phyloP scores from a whole-genome alignment of 2,888 invertebrate species.

The Barypeithes pellucidus region DNA sequence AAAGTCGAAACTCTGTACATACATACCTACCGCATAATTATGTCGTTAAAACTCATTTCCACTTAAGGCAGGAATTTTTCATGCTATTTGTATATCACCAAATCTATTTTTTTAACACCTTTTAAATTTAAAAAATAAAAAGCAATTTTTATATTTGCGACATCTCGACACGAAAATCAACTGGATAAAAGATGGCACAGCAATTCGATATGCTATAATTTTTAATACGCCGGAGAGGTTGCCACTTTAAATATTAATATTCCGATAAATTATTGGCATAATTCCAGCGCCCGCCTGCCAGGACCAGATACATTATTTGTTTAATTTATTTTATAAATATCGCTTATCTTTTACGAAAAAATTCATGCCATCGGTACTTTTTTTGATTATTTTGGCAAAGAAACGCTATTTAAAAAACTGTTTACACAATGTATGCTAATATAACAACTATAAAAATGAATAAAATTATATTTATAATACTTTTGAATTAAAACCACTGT shows the following conservation, averaged over 20 bases:
- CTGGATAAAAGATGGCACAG: not conserved
- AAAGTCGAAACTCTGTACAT: too few species aligned
- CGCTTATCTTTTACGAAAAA: not conserved
- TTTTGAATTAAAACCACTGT: too few species aligned
- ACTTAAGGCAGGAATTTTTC: too few species aligned
- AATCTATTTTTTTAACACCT: too few species aligned
- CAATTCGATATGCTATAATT: conserved; percentile 4
- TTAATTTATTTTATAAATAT: conserved; percentile 20
- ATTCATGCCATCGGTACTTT: not conserved
- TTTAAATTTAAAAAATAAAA: not conserved
- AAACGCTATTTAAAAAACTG: not conserved
- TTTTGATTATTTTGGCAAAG: not conserved
- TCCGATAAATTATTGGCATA: conserved; percentile 8
- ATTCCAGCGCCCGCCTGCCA: not conserved
- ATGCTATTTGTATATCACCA: too few species aligned
- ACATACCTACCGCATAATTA: too few species aligned
- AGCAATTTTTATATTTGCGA: not conserved
- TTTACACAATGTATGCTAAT: too few species aligned
- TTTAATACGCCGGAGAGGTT: not conserved
- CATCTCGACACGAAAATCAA: not conserved
- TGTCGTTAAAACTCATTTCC: too few species aligned
- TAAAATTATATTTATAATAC: too few species aligned
- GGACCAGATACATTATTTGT: not conserved
- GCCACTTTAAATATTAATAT: conserved; percentile 29
- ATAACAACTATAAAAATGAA: too few species aligned